Evolutionary conservation across 2,888 invertebrate genomes (phyloP), one percentile per base, ranked within the genome.

Genomic region (Ecliptopera silaceata): DNA sequence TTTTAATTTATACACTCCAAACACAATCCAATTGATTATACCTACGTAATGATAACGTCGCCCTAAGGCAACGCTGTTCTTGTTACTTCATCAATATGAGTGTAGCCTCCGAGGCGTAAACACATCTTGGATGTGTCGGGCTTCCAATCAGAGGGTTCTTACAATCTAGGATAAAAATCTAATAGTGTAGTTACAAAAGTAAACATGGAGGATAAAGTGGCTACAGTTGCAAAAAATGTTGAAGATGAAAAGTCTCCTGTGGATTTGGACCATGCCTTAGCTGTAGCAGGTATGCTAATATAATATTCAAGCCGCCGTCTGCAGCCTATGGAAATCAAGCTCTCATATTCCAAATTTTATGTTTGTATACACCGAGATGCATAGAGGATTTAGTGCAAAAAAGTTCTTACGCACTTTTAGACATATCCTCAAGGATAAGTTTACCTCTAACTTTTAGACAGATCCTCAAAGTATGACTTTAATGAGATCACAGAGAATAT

Each of bases 261-360:
- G 3, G 82, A 86, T 70, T 73, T 87, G 74, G 87, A 87, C 18
- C 80, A 86, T 34, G 87, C 87, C 3, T 70, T 88, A 17, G 63
- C 75, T 15, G 77, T 79, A 1, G 72, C 73, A 63, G 79, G 79
- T 79, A 58, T 47, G 41, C 26, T 2, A 26, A 6, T n/a, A n/a
- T n/a, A n/a, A n/a, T n/a, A n/a, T n/a, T n/a, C n/a, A n/a, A n/a
- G n/a, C n/a, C n/a, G n/a, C n/a, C n/a, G n/a, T n/a, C n/a, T n/a
- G n/a, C n/a, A n/a, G n/a, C n/a, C n/a, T n/a, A n/a, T n/a, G n/a
- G n/a, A n/a, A n/a, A n/a, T n/a, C n/a, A n/a, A n/a, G n/a, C n/a
- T n/a, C n/a, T n/a, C n/a, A n/a, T n/a, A n/a, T n/a, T n/a, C n/a
- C n/a, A n/a, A n/a, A n/a, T n/a, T n/a, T n/a, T n/a, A n/a, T n/a